Evolutionary conservation across 2,797 vertebrate genomes (phyloP).

Genomic region (Chaetodon trifasciatus): DNA sequence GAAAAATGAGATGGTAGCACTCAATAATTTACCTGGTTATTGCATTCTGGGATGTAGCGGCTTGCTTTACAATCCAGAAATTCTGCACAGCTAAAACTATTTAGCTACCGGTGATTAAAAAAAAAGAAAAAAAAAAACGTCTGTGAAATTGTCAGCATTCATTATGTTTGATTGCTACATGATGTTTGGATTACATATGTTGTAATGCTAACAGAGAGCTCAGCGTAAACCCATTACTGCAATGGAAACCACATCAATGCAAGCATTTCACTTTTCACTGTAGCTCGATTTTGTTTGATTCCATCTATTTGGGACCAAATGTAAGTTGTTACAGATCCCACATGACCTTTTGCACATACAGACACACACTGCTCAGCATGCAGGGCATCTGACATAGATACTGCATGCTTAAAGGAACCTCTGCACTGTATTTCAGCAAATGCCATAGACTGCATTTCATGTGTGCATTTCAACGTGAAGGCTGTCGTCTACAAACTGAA

Average conservation of each 20-base stretch:
- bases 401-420: not conserved
- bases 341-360: not conserved
- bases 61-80: not conserved
- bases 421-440: not conserved
- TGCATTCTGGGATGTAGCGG: not conserved
- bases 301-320: not conserved
- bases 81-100: conserved; percentile 3
- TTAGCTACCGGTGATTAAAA: not conserved
- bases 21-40: conserved; percentile 20
- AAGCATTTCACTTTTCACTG: not conserved
- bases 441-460: not conserved
- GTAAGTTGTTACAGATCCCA: not conserved
- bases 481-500: not conserved
- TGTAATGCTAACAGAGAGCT: not conserved
- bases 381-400: not conserved
- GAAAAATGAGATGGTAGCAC: not conserved
- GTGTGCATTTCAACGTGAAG: no score
- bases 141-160: not conserved
- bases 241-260: no score
- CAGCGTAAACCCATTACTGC: no score
- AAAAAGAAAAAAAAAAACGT: no score
- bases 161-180: not conserved
- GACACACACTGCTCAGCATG: not conserved
- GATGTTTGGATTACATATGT: not conserved
- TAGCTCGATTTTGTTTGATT: not conserved